A percentile compares a stretch with the other conserved stretches of the same genome.
Conservation (phyloP, 2,888 invertebrate species). For the Polydrusus pterygomalis region DNA sequence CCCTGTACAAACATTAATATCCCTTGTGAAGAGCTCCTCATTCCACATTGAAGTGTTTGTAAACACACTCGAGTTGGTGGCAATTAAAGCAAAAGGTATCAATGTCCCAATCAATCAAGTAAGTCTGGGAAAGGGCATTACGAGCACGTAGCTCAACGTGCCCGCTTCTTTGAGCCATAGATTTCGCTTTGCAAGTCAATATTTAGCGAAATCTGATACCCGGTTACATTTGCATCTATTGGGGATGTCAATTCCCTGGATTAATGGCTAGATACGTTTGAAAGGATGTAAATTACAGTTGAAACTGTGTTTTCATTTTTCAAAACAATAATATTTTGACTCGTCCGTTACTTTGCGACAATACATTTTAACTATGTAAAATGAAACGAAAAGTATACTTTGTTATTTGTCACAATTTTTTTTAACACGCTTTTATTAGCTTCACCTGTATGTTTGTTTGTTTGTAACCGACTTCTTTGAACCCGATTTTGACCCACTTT, state of each 20-base stretch:
- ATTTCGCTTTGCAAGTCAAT: conserved; percentile 53
- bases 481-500: no score
- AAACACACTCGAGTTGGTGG: conserved; percentile 70
- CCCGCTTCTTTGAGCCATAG: conserved; percentile 52
- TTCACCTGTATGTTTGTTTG: no score
- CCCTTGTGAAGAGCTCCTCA: conserved; percentile 32
- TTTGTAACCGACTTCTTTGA: no score
- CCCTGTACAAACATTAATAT: conserved; percentile 43
- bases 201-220: conserved; percentile 51
- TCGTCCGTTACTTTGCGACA: background rate
- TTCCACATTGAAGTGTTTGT: conserved; percentile 67
- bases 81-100: conserved; percentile 71
- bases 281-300: no score
- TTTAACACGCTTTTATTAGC: no score
- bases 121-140: conserved; percentile 50
- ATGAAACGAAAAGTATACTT: no score
- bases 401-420: no score
- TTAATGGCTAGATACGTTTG: conserved; percentile 6
- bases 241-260: conserved; percentile 40
- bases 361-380: no score
- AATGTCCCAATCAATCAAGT: conserved; percentile 70
- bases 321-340: no score
- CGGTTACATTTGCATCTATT: conserved; percentile 29
- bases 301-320: no score
- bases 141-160: conserved; percentile 53